Base-by-base conservation (phyloP, 1,140 invertebrate species). In the Tenebrio molitor region DNA sequence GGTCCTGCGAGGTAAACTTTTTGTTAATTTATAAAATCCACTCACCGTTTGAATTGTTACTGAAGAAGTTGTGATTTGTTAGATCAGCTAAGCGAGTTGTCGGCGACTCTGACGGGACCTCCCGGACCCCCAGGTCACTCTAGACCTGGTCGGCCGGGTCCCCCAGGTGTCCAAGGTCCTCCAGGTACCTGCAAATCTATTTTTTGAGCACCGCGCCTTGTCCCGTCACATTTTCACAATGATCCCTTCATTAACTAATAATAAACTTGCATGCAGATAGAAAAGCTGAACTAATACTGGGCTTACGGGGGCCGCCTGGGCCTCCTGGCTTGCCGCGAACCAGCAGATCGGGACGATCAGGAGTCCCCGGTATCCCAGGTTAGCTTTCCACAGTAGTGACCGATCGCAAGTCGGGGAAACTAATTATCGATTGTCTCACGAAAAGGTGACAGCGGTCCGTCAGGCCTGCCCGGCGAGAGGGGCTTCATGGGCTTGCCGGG, bases 401-500 rank as follows among this genome's bases (percentile, higher is more conserved):
- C 12, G n/a, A 3, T 39, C n/a, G 0, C 10, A 39, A 53, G 10
- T 2, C 1, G 12, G 17, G 1, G 23, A 53, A 53, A 14, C 16
- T 0, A 29, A 23, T 8, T 0, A 17, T 21, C 1, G n/a, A n/a
- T 17, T 58, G 10, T 29, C 25, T 29, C n/a, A n/a, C n/a, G 25
- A 15, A 58, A 58, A 81, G 84, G 84, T 66, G 77, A 81, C 41
- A 74, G 74, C 10, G 81, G 81, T 16, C 73, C 67, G 58, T 79
- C 78, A 71, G 85, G 79, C 14, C 74, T 78, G 72, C 83, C 78
- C 19, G 82, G 82, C 6, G 81, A 82, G 58, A 84, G 88, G 50
- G 92, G 92, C 12, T 90, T 90, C 73, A 85, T 88, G 1, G 92
- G 92, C 12, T 83, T 90, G 53, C 85, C 87, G 0, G 91, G 91